Evolutionary conservation across 2,113 vertebrate genomes (phyloP).

Genomic region (Tetrax tetrax): DNA sequence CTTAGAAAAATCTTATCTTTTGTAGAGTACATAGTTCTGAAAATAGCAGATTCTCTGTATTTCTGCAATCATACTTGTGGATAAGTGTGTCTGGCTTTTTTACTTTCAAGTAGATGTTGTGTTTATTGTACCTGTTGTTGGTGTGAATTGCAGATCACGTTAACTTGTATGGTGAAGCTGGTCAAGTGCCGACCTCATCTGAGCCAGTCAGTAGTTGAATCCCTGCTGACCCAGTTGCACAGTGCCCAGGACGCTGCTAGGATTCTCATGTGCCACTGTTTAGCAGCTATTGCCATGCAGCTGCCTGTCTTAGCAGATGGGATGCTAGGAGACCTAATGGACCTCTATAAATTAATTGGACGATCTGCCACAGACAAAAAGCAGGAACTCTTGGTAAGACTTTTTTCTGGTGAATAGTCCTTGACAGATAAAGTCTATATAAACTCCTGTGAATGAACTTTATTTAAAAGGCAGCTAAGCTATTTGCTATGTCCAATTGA

Average conservation of each 20-base stretch:
- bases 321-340: slow-evolving; percentile 93
- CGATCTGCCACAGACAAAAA: slow-evolving; percentile 88
- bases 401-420: neutral
- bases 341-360: slow-evolving; percentile 89
- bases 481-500: neutral
- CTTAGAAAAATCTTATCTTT: neutral
- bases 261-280: slow-evolving; percentile 91
- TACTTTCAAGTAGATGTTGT: neutral
- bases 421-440: neutral
- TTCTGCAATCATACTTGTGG: neutral
- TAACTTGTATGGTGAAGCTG: slow-evolving; percentile 92
- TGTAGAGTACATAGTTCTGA: neutral
- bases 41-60: neutral
- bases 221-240: slow-evolving; percentile 89
- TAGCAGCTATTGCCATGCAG: slow-evolving; percentile 93
- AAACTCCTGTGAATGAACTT: neutral
- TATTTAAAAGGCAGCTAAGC: neutral
- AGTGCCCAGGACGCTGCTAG: slow-evolving; percentile 85
- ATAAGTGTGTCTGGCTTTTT: neutral
- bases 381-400: slow-evolving; percentile 93
- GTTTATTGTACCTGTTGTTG: neutral
- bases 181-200: slow-evolving; percentile 89
- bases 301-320: slow-evolving; percentile 92
- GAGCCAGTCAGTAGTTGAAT: slow-evolving; percentile 90
- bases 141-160: slow-evolving; percentile 78